Conservation (phyloP, 2,888 invertebrate genomes). For the Cephus pulcher region DNA sequence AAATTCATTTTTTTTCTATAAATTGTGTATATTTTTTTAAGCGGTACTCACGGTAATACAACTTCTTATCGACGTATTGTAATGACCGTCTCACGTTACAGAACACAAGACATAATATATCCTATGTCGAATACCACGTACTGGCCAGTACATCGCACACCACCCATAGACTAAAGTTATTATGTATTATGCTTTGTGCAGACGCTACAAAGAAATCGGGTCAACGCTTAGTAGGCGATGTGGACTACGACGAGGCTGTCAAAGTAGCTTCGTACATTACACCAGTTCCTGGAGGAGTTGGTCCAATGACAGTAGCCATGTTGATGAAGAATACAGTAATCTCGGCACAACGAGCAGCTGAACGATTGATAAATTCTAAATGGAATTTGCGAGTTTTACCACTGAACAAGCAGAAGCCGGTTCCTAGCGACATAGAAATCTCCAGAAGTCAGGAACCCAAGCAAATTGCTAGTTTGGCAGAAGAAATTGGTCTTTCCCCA, state of each 20-base stretch:
- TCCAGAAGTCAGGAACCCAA: conserved; percentile 91
- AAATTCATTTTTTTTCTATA: conserved; percentile 27
- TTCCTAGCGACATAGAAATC: conserved; percentile 94
- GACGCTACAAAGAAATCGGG: conserved; percentile 84
- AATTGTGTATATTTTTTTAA: not conserved
- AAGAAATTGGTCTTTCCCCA: conserved; percentile 85
- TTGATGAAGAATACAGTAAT: conserved; percentile 94
- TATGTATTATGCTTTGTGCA: conserved; percentile 55
- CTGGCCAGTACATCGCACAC: not conserved
- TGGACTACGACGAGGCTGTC: conserved; percentile 84
- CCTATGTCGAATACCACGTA: not conserved
- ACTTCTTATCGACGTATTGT: not conserved
- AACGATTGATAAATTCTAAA: conserved; percentile 69
- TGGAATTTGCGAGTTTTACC: conserved; percentile 82
- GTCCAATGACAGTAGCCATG: conserved; percentile 99
- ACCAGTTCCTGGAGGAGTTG: conserved; percentile 97
- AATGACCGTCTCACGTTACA: not conserved
- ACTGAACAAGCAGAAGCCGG: conserved; percentile 75
- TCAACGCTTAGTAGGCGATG: conserved; percentile 93
- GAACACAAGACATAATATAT: not conserved
- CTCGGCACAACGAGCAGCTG: conserved; percentile 78
- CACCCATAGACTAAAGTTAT: conserved; percentile 2
- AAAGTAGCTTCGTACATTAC: conserved; percentile 89
- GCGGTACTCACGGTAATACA: not conserved
- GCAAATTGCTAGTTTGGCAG: conserved; percentile 79